A percentile compares a stretch with the other conserved stretches of the same genome.
These are phyloP conservation scores for Amorpha juglandis DNA, from an alignment of 2,888 invertebrate genomes.

Conservation along the genomic window DNA sequence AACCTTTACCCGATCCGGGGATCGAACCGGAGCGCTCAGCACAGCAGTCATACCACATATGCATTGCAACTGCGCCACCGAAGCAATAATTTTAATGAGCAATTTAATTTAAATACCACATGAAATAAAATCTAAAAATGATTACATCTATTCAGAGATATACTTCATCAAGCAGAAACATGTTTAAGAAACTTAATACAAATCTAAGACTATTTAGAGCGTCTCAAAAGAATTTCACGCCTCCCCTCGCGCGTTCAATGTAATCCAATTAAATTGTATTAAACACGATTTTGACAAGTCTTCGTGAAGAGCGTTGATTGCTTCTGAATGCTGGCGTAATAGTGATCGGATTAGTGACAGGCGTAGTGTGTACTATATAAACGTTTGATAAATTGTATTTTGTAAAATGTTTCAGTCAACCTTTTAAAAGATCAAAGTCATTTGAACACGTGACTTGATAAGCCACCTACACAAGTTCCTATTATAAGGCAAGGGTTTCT, in stretches of 20 bases:
- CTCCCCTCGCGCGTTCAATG: conserved; percentile 23
- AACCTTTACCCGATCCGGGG: no score
- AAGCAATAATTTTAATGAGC: no score
- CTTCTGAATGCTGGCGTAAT: conserved; percentile 31
- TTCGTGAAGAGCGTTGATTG: conserved; percentile 27
- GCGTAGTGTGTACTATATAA: not conserved
- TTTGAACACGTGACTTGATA: not conserved
- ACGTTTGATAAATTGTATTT: not conserved
- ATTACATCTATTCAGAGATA: no score
- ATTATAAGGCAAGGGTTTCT: not conserved
- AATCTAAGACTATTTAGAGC: conserved; percentile 5
- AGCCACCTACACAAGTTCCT: not conserved
- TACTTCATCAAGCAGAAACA: not conserved
- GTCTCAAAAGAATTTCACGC: conserved; percentile 25
- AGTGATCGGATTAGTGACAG: conserved; percentile 35
- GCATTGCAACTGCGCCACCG: no score
- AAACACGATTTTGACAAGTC: conserved; percentile 27
- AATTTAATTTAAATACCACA: no score
- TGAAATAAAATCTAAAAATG: not conserved
- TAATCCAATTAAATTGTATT: conserved; percentile 35
- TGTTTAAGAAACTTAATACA: conserved; percentile 2
- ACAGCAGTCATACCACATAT: no score
- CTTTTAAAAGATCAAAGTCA: not conserved
- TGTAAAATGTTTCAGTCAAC: not conserved
- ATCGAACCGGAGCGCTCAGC: no score